These are phyloP conservation scores for Sebastes minor DNA, from an alignment of 2,797 vertebrate genomes.

Conservation along the genomic window DNA sequence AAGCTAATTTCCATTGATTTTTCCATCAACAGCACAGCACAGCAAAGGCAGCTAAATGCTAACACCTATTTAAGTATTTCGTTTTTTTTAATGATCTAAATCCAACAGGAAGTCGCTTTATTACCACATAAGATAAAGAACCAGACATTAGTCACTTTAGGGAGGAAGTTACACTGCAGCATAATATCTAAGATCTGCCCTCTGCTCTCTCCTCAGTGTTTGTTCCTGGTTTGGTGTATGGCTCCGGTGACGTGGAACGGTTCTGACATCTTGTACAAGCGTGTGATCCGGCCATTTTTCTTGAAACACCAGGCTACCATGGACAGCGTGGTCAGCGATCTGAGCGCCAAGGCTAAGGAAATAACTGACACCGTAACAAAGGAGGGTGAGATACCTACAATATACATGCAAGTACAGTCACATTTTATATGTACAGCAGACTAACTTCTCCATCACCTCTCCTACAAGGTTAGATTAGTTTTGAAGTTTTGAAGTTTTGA, in stretches of 20 bases:
- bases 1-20: no score
- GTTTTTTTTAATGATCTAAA: no score
- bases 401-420: constrained; percentile 45
- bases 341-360: constrained; percentile 83
- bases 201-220: constrained; percentile 79
- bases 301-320: constrained; percentile 87
- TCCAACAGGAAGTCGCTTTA: background rate
- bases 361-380: constrained; percentile 78
- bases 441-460: background rate
- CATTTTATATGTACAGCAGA: background rate
- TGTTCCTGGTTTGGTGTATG: constrained; percentile 98
- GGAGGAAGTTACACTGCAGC: background rate
- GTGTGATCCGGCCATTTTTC: constrained; percentile 89
- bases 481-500: no score
- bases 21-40: no score
- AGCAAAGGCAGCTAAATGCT: no score
- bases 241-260: constrained; percentile 92
- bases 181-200: background rate
- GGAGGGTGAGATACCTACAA: constrained; percentile 82
- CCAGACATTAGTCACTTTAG: background rate
- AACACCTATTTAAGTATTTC: no score
- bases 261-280: constrained; percentile 87
- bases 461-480: no score
- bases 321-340: constrained; percentile 84
- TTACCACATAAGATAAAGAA: background rate